Percentiles rank a stretch among this genome's conserved stretches.
These are phyloP conservation scores for Thinocorus orbignyianus DNA, from an alignment of 2,113 vertebrate species.

Conservation along the genomic window DNA sequence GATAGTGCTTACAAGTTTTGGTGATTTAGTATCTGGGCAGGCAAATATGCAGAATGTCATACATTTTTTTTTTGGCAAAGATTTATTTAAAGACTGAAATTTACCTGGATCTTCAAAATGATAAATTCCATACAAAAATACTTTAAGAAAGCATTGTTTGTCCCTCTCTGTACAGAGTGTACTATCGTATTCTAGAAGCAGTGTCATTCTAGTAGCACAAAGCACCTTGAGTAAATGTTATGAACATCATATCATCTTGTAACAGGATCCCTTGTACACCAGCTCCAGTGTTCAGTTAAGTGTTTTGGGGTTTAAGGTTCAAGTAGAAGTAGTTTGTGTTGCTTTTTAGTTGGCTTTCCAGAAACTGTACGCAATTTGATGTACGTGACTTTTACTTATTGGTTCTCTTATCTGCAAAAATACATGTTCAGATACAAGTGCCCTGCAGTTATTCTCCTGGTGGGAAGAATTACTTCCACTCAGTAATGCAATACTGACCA, in stretches of 20 bases:
- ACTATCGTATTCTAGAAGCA: background rate
- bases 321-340: background rate
- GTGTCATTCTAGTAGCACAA: background rate
- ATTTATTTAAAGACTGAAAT: conserved; percentile 12
- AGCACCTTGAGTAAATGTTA: background rate
- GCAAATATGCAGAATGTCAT: background rate
- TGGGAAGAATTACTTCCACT: background rate
- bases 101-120: background rate
- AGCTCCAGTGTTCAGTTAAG: background rate
- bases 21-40: conserved; percentile 17
- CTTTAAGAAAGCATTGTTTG: background rate
- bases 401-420: background rate
- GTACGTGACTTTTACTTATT: background rate
- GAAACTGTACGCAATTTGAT: fast-evolving
- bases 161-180: background rate
- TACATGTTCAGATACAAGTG: background rate
- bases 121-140: background rate
- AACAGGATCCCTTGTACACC: background rate
- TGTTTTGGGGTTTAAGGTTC: background rate
- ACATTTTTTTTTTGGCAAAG: background rate
- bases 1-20: conserved; percentile 17
- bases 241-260: background rate
- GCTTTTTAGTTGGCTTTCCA: background rate
- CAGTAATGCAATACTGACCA: background rate
- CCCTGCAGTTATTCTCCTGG: background rate